Evolutionary conservation across 2,797 vertebrate genomes (phyloP).

Genomic region (Lophura swinhoii): DNA sequence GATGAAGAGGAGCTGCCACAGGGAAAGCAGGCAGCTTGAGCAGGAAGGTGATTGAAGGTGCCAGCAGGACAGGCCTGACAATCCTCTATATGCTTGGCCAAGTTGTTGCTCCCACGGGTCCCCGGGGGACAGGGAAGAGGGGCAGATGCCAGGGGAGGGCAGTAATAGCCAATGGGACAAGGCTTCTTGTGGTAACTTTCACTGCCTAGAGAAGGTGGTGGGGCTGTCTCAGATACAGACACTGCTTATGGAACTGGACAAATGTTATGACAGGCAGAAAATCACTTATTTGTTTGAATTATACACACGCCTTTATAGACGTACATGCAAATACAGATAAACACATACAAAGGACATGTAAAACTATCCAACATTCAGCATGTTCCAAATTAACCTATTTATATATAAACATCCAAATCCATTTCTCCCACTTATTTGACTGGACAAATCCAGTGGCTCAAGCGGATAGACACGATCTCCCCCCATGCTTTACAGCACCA

Average conservation of each 20-base stretch:
- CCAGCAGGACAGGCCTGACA: constrained; percentile 87
- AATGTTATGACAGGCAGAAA: not conserved
- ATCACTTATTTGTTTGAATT: not conserved
- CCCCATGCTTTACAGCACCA: rapidly evolving
- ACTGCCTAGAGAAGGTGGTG: constrained; percentile 74
- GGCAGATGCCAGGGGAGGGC: constrained; percentile 77
- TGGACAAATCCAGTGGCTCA: not conserved
- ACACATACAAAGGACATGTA: rapidly evolving
- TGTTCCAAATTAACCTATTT: not conserved
- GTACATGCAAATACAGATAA: not conserved
- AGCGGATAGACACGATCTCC: not conserved
- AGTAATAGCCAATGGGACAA: constrained; percentile 87
- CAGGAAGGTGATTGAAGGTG: constrained; percentile 88
- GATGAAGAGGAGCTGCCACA: constrained; percentile 92
- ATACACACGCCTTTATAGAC: rapidly evolving
- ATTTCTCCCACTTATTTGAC: not conserved
- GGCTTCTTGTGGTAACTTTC: constrained; percentile 79
- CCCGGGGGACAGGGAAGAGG: constrained; percentile 87
- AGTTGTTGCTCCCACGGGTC: constrained; percentile 81
- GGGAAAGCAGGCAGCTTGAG: constrained; percentile 88
- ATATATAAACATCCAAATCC: not conserved
- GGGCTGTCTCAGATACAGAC: not conserved
- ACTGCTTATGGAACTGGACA: not conserved
- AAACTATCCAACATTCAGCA: not conserved
- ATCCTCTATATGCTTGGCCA: constrained; percentile 69